phyloP scores from a whole-genome alignment of 2,888 invertebrate genomes.

The Brachyptera risi region DNA sequence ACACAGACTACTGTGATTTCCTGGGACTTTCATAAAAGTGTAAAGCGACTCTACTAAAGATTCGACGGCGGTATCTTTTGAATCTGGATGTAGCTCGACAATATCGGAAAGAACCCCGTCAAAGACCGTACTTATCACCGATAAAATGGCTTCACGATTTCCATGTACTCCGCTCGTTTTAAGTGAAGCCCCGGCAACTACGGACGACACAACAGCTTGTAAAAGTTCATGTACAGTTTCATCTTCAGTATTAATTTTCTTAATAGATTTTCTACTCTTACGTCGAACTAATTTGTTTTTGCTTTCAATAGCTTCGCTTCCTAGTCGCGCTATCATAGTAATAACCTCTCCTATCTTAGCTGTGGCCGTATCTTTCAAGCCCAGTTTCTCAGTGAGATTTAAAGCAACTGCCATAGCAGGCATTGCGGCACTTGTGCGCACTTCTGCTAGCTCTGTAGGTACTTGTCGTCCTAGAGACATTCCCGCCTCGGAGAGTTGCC shows the following conservation, averaged over 20 bases:
- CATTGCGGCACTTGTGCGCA: constrained; percentile 49
- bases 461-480: constrained; percentile 63
- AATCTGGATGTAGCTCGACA: constrained; percentile 23
- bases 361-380: constrained; percentile 43
- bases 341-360: constrained; percentile 48
- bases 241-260: neutral
- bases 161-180: constrained; percentile 23
- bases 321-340: constrained; percentile 43
- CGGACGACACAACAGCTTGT: constrained; percentile 23
- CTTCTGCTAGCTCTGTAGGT: constrained; percentile 56
- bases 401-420: constrained; percentile 19
- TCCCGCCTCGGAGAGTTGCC: constrained; percentile 63
- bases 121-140: constrained; percentile 42
- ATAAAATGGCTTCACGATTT: constrained; percentile 36
- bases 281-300: neutral
- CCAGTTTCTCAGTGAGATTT: constrained; percentile 40
- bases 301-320: constrained; percentile 40
- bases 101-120: constrained; percentile 31
- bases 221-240: constrained; percentile 17
- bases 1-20: constrained; percentile 19
- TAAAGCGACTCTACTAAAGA: constrained; percentile 27
- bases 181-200: constrained; percentile 23
- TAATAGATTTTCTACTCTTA: neutral
- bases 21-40: constrained; percentile 22
- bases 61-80: constrained; percentile 19